phyloP scores from a whole-genome alignment of 2,888 invertebrate species.

The Pharmacophagus antenor region DNA sequence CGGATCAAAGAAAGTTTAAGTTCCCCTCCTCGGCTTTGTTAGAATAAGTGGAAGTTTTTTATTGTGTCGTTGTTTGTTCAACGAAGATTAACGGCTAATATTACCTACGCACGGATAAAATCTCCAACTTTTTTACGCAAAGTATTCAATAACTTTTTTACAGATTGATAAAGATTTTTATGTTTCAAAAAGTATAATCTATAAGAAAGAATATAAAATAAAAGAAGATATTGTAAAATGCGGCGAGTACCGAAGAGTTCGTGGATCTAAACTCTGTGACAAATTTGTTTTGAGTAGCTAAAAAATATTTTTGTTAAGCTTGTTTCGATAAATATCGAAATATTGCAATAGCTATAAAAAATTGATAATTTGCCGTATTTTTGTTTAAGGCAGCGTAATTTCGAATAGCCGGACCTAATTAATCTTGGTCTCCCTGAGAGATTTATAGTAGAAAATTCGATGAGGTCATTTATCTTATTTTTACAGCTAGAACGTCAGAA shows the following conservation, averaged over 20 bases:
- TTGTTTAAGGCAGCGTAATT: neutral
- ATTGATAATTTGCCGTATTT: too few relatives aligned
- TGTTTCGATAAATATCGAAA: too few relatives aligned
- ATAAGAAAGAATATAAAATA: too few relatives aligned
- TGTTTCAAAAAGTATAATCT: neutral
- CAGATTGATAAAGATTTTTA: neutral
- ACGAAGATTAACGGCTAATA: conserved; percentile 20
- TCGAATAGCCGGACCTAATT: conserved; percentile 2
- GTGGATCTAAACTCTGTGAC: too few relatives aligned
- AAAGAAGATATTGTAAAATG: too few relatives aligned
- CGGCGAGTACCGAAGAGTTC: too few relatives aligned
- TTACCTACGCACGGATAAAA: neutral
- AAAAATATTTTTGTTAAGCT: too few relatives aligned
- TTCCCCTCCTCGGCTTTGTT: conserved; percentile 23
- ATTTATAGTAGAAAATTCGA: conserved; percentile 15
- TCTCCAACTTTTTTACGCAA: neutral
- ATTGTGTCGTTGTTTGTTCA: conserved; percentile 21
- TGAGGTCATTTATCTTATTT: conserved; percentile 27
- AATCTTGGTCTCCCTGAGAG: conserved; percentile 5
- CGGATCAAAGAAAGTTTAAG: conserved; percentile 24
- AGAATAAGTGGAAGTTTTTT: conserved; percentile 13
- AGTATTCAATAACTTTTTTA: neutral
- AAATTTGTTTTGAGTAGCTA: too few relatives aligned
- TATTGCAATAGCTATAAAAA: too few relatives aligned
- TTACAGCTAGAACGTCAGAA: conserved; percentile 19